A percentile compares a stretch with the other conserved stretches of the same genome.
Evolutionary conservation across 1,140 invertebrate species (phyloP).

Genomic region (Caenorhabditis tropicalis): DNA sequence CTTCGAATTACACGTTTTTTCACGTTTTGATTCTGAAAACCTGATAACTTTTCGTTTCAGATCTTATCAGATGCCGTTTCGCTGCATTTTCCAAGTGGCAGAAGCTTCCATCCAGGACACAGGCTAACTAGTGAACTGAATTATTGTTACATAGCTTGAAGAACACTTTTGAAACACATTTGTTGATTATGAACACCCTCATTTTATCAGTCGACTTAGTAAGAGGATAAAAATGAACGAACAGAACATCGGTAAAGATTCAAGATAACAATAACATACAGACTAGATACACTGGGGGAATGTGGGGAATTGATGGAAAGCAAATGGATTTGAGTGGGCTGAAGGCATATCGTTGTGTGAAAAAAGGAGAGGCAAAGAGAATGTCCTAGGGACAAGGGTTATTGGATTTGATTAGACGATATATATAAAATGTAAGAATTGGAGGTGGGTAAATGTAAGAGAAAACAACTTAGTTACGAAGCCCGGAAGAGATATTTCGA

Average conservation of each 20-base stretch:
- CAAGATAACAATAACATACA: slow-evolving; percentile 43
- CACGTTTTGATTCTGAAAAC: no score
- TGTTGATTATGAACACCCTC: not conserved
- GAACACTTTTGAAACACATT: no score
- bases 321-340: not conserved
- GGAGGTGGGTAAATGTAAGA: not conserved
- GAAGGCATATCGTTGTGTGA: no score
- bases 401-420: slow-evolving; percentile 31
- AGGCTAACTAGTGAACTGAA: no score
- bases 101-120: no score
- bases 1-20: not conserved
- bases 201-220: slow-evolving; percentile 30
- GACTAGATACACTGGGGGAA: not conserved
- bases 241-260: slow-evolving; percentile 16
- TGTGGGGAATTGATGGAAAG: not conserved
- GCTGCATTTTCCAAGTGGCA: no score
- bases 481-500: not conserved
- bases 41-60: no score
- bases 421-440: not conserved
- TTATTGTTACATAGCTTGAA: no score
- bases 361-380: not conserved
- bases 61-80: no score
- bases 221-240: slow-evolving; percentile 24
- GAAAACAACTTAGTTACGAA: not conserved
- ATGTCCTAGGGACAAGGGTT: slow-evolving; percentile 25